Evolutionary conservation across 1,140 invertebrate species (phyloP).

Genomic region (Brachionus plicatilis): DNA sequence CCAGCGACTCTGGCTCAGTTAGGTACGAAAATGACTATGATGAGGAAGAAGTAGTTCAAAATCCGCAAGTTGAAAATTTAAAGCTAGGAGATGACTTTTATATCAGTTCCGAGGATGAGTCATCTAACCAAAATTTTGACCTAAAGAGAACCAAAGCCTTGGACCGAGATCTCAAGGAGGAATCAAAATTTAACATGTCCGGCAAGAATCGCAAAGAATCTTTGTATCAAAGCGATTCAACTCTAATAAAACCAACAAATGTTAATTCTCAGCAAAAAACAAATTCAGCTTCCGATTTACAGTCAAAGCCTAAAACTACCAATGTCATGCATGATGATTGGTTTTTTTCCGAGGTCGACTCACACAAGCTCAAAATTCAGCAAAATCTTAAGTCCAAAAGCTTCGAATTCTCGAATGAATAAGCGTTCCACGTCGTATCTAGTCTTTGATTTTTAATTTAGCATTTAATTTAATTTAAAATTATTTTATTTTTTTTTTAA

Average conservation of each 20-base stretch:
- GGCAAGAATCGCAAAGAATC: not conserved
- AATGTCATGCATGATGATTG: constrained; percentile 16
- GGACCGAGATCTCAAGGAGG: not conserved
- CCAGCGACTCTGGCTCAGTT: not conserved
- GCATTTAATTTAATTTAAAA: not conserved
- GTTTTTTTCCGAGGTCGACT: constrained; percentile 9
- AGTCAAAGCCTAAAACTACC: not conserved
- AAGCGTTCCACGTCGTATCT: not conserved
- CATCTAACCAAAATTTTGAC: not conserved
- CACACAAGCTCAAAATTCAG: not conserved
- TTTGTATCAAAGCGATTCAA: not conserved
- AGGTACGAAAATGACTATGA: constrained; percentile 1
- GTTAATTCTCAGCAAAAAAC: not conserved
- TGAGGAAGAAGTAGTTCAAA: not conserved
- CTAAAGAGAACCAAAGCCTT: constrained; percentile 1
- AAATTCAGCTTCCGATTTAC: not conserved
- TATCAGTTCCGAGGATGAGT: constrained; percentile 21
- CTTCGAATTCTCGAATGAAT: not conserved
- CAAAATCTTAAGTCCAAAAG: constrained; percentile 26
- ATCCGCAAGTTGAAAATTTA: not conserved
- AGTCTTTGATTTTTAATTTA: not conserved
- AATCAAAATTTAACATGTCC: constrained; percentile 19
- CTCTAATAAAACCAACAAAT: not conserved
- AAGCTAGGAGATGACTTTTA: constrained; percentile 14
- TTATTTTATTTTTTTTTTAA: not conserved